Evolutionary conservation across 2,888 invertebrate genomes (phyloP).

Genomic region (Idaea straminata): DNA sequence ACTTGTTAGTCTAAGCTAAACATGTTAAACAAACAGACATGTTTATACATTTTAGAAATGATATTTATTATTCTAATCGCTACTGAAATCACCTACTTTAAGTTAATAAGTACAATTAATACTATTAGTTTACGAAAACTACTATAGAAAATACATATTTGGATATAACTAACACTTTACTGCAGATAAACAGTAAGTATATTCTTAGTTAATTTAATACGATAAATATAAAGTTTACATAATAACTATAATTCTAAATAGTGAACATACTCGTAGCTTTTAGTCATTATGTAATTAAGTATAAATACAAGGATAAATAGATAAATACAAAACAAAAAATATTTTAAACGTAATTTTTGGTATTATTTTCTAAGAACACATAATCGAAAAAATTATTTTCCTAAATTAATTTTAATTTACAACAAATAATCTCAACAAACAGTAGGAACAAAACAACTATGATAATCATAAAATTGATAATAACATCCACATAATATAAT

Average conservation of each 20-base stretch:
- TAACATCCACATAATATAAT: slow-evolving; percentile 72
- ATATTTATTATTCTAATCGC: slow-evolving; percentile 75
- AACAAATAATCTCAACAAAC: slow-evolving; percentile 48
- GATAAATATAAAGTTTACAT: slow-evolving; percentile 47
- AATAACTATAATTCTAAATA: slow-evolving; percentile 60
- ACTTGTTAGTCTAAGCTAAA: slow-evolving; percentile 78
- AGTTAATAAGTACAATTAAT: slow-evolving; percentile 74
- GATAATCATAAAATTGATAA: slow-evolving; percentile 56
- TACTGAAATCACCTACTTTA: slow-evolving; percentile 68
- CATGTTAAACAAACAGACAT: slow-evolving; percentile 80
- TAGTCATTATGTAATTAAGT: slow-evolving; percentile 58
- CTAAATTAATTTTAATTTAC: slow-evolving; percentile 51
- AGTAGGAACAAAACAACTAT: slow-evolving; percentile 52
- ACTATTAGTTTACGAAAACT: slow-evolving; percentile 71
- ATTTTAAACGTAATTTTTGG: slow-evolving; percentile 42
- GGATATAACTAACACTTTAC: slow-evolving; percentile 50
- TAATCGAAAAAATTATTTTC: slow-evolving; percentile 31
- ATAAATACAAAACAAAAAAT: slow-evolving; percentile 51
- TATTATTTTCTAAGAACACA: slow-evolving; percentile 3
- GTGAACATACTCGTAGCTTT: slow-evolving; percentile 58
- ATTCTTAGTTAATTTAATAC: slow-evolving; percentile 35
- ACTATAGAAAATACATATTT: slow-evolving; percentile 53
- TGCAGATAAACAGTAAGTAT: slow-evolving; percentile 47
- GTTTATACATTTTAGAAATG: slow-evolving; percentile 75
- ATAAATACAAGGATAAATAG: slow-evolving; percentile 39